These are phyloP conservation scores for Zophobas atratus DNA, from an alignment of 1,140 invertebrate genomes.

Conservation along the genomic window DNA sequence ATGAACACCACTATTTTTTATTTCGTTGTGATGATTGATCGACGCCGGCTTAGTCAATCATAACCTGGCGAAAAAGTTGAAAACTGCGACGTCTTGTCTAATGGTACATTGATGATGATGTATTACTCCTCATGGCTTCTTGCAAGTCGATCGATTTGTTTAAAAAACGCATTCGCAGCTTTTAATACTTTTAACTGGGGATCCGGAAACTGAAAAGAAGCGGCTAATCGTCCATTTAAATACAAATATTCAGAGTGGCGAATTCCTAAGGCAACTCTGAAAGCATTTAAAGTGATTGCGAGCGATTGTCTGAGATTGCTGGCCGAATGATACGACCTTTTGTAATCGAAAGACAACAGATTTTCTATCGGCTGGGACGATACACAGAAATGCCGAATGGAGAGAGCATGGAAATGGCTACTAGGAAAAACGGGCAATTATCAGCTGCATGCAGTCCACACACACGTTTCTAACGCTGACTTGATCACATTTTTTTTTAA, in stretches of 20 bases:
- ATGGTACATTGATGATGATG: slow-evolving; percentile 35
- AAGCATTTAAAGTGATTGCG: slow-evolving; percentile 16
- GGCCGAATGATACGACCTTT: too few species aligned
- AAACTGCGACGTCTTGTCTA: slow-evolving; percentile 7
- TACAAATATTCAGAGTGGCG: slow-evolving; percentile 26
- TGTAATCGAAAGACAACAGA: too few species aligned
- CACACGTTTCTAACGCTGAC: too few species aligned
- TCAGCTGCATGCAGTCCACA: too few species aligned
- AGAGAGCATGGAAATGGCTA: too few species aligned
- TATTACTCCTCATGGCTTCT: slow-evolving; percentile 16
- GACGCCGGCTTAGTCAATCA: neutral
- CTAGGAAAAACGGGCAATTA: too few species aligned
- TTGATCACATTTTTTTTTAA: too few species aligned
- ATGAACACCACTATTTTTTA: neutral
- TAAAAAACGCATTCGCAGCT: neutral
- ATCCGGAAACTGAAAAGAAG: slow-evolving; percentile 15
- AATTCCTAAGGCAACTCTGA: neutral
- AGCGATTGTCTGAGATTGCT: slow-evolving; percentile 6
- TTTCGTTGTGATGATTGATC: slow-evolving; percentile 7
- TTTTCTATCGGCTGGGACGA: too few species aligned
- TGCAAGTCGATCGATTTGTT: slow-evolving; percentile 12
- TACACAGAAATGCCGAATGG: too few species aligned
- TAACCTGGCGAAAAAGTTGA: neutral
- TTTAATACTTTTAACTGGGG: slow-evolving; percentile 15
- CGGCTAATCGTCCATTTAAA: slow-evolving; percentile 18